Base-by-base conservation (phyloP, 1,140 invertebrate genomes). In the Drosophila gunungcola region DNA sequence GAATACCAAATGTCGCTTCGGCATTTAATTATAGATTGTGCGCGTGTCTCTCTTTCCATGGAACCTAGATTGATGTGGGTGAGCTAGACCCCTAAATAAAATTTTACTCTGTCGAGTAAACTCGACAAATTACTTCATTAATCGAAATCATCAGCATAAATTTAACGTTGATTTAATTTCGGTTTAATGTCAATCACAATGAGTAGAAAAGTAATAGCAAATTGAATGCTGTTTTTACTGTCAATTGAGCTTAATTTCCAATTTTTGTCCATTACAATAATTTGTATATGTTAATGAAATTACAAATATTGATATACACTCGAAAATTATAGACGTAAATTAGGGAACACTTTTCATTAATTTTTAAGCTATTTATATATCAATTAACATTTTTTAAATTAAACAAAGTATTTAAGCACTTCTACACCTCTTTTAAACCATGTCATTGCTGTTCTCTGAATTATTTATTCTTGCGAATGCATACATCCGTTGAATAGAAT, bases 41-140 rank as follows among this genome's bases (percentile, higher is more conserved):
- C 27, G 42, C 25, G 38, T 29, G 38, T 34, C 27, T 16, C 9
- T 29, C 16, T 2, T 27, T 43, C 46, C 13, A 13, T 27, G 16
- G n/a, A 4, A 39, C n/a, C 32, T 16, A 29, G 43, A 57, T 70
- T 70, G 67, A 70, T 42, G 51, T 48, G 11, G 51, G 36, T 21
- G 46, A 29, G 34, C 42, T 65, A 68, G 61, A 64, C 27, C 60
- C 27, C 21, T 34, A 11, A 48, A 57, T 70, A 27, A 51, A n/a
- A 70, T 68, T 69, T 41, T n/a, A 65, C 69, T 68, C 36, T 2
- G 0, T 6, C 9, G 32, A 49, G 68, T 41, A 41, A 13, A 69
- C 34, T 55, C 16, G n/a, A 69, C 29, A 70, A 70, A 57, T 70
- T 57, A 49, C 64, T 69, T 70, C 64, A 70, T 70, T 70, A 57